Percentiles rank a stretch among this genome's conserved stretches.
phyloP scores from a whole-genome alignment of 2,888 invertebrate genomes.

The Boloria euphrosyne region DNA sequence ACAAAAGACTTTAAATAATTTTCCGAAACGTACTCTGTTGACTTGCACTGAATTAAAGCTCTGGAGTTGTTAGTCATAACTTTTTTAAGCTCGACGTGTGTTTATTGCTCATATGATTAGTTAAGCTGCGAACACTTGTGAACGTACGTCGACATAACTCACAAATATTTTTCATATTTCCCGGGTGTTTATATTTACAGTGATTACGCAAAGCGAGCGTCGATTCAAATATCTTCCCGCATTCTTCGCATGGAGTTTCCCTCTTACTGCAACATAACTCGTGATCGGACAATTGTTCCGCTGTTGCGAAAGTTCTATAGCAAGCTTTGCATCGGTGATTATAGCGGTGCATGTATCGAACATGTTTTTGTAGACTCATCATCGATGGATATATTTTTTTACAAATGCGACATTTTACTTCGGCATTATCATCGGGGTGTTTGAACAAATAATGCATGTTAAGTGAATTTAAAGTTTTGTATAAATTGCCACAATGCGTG shows the following conservation, averaged over 20 bases:
- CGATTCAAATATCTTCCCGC: slow-evolving; percentile 57
- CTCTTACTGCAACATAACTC: slow-evolving; percentile 49
- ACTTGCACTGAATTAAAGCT: slow-evolving; percentile 48
- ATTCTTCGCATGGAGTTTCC: slow-evolving; percentile 52
- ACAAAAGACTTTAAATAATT: no score
- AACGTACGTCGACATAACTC: slow-evolving; percentile 57
- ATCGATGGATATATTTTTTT: slow-evolving; percentile 62
- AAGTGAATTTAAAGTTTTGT: slow-evolving; percentile 58
- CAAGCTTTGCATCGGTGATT: slow-evolving; percentile 58
- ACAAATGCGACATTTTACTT: slow-evolving; percentile 54
- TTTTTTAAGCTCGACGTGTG: slow-evolving; percentile 54
- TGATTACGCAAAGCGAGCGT: slow-evolving; percentile 58
- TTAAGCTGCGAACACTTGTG: slow-evolving; percentile 50
- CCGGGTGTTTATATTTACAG: slow-evolving; percentile 61
- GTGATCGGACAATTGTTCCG: slow-evolving; percentile 48
- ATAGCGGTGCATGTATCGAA: slow-evolving; percentile 61
- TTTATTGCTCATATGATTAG: slow-evolving; percentile 55
- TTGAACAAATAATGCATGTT: slow-evolving; percentile 57
- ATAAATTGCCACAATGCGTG: slow-evolving; percentile 65
- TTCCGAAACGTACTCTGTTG: background rate
- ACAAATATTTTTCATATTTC: slow-evolving; percentile 52
- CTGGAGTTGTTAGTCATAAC: slow-evolving; percentile 52
- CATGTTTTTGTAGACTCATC: slow-evolving; percentile 63
- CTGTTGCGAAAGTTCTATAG: slow-evolving; percentile 55
- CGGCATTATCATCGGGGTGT: slow-evolving; percentile 54